phyloP scores from a whole-genome alignment of 2,888 invertebrate genomes.

The Amiota minor region DNA sequence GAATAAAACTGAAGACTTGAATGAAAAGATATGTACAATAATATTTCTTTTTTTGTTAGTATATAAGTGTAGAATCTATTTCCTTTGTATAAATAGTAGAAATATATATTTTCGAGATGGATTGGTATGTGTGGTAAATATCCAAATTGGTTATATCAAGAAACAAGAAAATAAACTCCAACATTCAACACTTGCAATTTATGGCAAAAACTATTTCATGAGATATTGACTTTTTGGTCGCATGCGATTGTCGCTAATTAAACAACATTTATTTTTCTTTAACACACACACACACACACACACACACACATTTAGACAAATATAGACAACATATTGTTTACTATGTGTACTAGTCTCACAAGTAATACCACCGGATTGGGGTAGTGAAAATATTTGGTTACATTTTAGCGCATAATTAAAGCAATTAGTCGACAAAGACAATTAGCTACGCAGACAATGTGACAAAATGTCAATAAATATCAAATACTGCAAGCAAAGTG shows the following conservation, averaged over 20 bases:
- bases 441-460: slow-evolving; percentile 23
- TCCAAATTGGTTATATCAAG: slow-evolving; percentile 18
- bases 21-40: no score
- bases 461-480: slow-evolving; percentile 21
- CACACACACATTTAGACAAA: no score
- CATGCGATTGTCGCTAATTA: slow-evolving; percentile 23
- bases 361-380: neutral
- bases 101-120: neutral
- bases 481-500: neutral
- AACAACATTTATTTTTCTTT: slow-evolving; percentile 16
- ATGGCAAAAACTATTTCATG: slow-evolving; percentile 22
- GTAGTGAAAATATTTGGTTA: slow-evolving; percentile 2
- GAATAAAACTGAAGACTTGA: no score
- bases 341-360: no score
- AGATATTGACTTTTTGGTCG: slow-evolving; percentile 5
- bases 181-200: slow-evolving; percentile 25
- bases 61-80: no score
- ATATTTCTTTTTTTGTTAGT: no score
- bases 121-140: slow-evolving; percentile 20
- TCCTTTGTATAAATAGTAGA: no score
- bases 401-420: slow-evolving; percentile 28
- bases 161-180: slow-evolving; percentile 1
- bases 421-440: slow-evolving; percentile 21
- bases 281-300: no score
- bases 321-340: no score